phyloP scores from a whole-genome alignment of 2,888 invertebrate genomes.

The Philereme transversata region DNA sequence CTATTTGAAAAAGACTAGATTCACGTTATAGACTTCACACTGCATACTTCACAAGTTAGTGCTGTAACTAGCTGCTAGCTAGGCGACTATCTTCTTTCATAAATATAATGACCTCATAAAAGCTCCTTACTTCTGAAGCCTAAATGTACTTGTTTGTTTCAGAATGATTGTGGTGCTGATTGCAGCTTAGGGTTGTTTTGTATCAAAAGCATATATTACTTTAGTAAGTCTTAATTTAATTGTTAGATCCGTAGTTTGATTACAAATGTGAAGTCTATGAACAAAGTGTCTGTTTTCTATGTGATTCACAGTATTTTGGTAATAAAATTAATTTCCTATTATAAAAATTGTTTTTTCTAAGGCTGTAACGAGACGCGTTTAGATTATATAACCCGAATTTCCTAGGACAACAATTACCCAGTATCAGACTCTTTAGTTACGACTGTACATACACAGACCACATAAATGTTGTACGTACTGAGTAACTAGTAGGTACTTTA shows the following conservation, averaged over 20 bases:
- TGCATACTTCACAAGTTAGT: too few relatives aligned
- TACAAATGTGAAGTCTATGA: constrained; percentile 34
- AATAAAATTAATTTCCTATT: constrained; percentile 44
- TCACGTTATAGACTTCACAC: too few relatives aligned
- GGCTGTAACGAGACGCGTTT: too few relatives aligned
- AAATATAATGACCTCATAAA: not conserved
- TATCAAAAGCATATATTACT: constrained; percentile 41
- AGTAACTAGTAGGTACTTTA: too few relatives aligned
- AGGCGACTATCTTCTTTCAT: too few relatives aligned
- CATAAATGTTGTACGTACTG: too few relatives aligned
- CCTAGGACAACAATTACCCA: too few relatives aligned
- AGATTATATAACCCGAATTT: too few relatives aligned
- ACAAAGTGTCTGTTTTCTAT: constrained; percentile 34
- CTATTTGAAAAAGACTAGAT: too few relatives aligned
- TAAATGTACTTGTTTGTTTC: constrained; percentile 53
- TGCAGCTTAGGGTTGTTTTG: constrained; percentile 59
- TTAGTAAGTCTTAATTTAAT: constrained; percentile 65
- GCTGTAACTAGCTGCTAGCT: too few relatives aligned
- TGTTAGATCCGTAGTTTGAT: constrained; percentile 46
- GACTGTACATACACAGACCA: too few relatives aligned
- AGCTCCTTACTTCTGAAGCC: not conserved
- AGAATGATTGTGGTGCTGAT: constrained; percentile 81
- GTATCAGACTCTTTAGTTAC: too few relatives aligned
- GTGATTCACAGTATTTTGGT: constrained; percentile 69
- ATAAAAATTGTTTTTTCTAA: not conserved